These are phyloP conservation scores for Micromussa lordhowensis DNA, from an alignment of 92 coral and sea anemone species.

Conservation along the genomic window DNA sequence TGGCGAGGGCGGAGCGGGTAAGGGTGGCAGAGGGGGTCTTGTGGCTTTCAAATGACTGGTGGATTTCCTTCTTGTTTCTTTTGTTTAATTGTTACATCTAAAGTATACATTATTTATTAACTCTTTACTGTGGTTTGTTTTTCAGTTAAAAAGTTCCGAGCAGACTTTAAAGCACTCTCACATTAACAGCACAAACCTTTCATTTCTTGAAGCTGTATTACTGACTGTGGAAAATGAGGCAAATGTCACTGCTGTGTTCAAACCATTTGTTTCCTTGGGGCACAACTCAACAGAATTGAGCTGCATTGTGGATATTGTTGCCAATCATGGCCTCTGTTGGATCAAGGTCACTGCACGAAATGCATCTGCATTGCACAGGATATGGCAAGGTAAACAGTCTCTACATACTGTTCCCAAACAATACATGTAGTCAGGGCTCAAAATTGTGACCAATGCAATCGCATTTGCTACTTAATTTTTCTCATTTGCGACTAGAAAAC, in stretches of 20 bases:
- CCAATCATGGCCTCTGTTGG: constrained; percentile 73
- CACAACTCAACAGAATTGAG: not conserved
- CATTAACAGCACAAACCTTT: constrained; percentile 87
- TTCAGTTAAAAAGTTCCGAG: constrained; percentile 52
- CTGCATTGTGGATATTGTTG: constrained; percentile 77
- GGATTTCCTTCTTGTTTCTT: too few relatives aligned
- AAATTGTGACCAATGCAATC: too few relatives aligned
- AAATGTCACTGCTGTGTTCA: constrained; percentile 68
- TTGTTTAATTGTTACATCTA: too few relatives aligned
- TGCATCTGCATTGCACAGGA: constrained; percentile 82
- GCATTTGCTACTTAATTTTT: too few relatives aligned
- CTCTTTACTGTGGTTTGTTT: not conserved
- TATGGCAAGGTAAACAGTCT: constrained; percentile 79
- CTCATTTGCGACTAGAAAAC: too few relatives aligned
- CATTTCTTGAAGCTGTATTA: constrained; percentile 83
- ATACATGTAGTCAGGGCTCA: too few relatives aligned
- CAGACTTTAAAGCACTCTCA: constrained; percentile 68
- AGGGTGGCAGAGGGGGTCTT: too few relatives aligned
- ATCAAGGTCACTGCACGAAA: constrained; percentile 92
- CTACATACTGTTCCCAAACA: too few relatives aligned
- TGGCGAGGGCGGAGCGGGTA: too few relatives aligned
- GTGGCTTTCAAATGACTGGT: too few relatives aligned
- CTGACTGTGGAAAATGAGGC: constrained; percentile 64
- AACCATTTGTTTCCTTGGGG: constrained; percentile 54
- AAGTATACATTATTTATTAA: not conserved